A percentile compares a stretch with the other conserved stretches of the same genome.
Conservation (phyloP, 2,888 invertebrate species). For the Drosophila sordidapex region DNA sequence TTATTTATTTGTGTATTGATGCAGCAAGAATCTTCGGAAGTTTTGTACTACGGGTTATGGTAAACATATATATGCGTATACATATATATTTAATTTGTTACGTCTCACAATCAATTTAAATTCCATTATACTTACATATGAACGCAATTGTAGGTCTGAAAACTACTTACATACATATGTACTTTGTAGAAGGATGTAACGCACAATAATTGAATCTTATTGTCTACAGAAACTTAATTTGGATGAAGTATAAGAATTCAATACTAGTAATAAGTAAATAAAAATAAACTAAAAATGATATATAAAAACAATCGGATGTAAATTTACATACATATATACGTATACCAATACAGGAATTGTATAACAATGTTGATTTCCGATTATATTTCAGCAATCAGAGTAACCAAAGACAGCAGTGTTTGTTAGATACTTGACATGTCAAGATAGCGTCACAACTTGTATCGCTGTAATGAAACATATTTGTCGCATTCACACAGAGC, state of each 20-base stretch:
- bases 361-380: conserved; percentile 34
- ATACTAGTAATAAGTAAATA: conserved; percentile 1
- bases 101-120: background rate
- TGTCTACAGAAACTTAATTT: conserved; percentile 2
- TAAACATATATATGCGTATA: background rate
- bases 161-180: conserved; percentile 11
- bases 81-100: background rate
- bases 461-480: background rate
- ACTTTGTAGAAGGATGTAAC: conserved; percentile 1
- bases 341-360: conserved; percentile 16
- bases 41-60: background rate
- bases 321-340: conserved; percentile 37
- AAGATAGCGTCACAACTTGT: conserved; percentile 3
- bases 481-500: background rate
- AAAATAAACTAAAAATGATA: conserved; percentile 18
- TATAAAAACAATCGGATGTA: conserved; percentile 8
- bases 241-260: background rate
- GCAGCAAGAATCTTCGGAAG: background rate
- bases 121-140: conserved; percentile 11
- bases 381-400: conserved; percentile 2
- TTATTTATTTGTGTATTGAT: background rate
- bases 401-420: background rate
- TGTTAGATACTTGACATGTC: background rate
- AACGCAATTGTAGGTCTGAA: conserved; percentile 1
- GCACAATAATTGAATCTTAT: conserved; percentile 8